A percentile compares a stretch with the other conserved stretches of the same genome.
phyloP scores from a whole-genome alignment of 1,140 invertebrate genomes.

The Daktulosphaira vitifoliae region DNA sequence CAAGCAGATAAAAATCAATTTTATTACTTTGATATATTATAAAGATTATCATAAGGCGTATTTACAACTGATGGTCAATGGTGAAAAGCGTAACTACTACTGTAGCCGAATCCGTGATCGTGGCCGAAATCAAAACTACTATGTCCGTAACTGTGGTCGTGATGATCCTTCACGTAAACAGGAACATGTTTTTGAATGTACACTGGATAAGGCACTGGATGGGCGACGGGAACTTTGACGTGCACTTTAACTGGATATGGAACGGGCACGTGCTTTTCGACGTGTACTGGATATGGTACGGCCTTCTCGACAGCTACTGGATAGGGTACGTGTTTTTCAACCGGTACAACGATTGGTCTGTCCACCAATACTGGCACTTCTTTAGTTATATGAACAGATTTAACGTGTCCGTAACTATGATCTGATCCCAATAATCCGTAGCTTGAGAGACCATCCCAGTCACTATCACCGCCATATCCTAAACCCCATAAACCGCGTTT shows the following conservation, averaged over 20 bases:
- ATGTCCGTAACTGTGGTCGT: constrained; percentile 46
- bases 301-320: constrained; percentile 32
- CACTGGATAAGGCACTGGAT: constrained; percentile 37
- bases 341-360: constrained; percentile 33
- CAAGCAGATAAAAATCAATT: too few relatives aligned
- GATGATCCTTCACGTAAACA: constrained; percentile 52
- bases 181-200: constrained; percentile 37
- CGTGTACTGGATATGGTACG: constrained; percentile 35
- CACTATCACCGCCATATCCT: constrained; percentile 18
- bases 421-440: constrained; percentile 12
- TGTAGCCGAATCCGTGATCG: constrained; percentile 19
- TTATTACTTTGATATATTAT: too few relatives aligned
- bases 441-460: constrained; percentile 24
- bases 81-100: constrained; percentile 15
- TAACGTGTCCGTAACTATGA: constrained; percentile 19
- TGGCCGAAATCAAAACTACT: constrained; percentile 15
- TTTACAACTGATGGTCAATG: neutral
- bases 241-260: constrained; percentile 42
- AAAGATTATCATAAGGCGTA: too few relatives aligned
- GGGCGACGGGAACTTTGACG: constrained; percentile 41
- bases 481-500: constrained; percentile 18
- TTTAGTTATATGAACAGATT: constrained; percentile 12
- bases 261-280: constrained; percentile 38
- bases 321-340: constrained; percentile 35
- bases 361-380: constrained; percentile 26